Conservation (phyloP, 2,797 vertebrate species). For the Amazona finschi region DNA sequence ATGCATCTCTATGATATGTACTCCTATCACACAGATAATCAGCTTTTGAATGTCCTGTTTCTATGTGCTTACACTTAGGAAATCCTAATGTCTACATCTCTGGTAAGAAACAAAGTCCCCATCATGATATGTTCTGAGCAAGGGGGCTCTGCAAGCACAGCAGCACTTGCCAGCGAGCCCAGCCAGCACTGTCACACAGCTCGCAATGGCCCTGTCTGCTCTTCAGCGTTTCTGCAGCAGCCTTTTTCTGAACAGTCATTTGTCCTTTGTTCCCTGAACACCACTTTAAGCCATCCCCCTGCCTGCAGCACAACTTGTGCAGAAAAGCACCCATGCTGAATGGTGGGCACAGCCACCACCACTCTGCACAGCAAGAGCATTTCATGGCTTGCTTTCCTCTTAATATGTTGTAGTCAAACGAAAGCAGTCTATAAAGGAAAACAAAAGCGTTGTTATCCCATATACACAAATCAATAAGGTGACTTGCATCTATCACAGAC, state of each 20-base stretch:
- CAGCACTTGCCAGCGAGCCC: background rate
- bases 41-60: background rate
- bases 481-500: rapidly evolving
- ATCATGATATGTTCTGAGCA: background rate
- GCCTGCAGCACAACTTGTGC: rapidly evolving
- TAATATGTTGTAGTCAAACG: background rate
- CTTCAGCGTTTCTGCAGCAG: background rate
- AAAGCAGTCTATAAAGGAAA: background rate
- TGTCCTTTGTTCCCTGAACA: background rate
- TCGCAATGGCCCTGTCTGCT: background rate
- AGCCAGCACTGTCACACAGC: background rate
- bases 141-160: background rate
- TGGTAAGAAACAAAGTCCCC: background rate
- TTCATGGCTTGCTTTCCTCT: background rate
- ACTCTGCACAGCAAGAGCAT: background rate
- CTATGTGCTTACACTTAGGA: background rate
- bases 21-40: background rate
- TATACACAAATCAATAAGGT: background rate
- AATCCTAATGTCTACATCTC: background rate
- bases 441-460: background rate
- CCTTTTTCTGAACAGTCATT: background rate
- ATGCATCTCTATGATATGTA: background rate
- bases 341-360: background rate
- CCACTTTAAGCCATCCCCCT: background rate
- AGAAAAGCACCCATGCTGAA: background rate